Percentiles rank a stretch among this genome's conserved stretches.
These are phyloP conservation scores for Rutilus rutilus DNA, from an alignment of 2,113 vertebrate genomes.

Conservation along the genomic window DNA sequence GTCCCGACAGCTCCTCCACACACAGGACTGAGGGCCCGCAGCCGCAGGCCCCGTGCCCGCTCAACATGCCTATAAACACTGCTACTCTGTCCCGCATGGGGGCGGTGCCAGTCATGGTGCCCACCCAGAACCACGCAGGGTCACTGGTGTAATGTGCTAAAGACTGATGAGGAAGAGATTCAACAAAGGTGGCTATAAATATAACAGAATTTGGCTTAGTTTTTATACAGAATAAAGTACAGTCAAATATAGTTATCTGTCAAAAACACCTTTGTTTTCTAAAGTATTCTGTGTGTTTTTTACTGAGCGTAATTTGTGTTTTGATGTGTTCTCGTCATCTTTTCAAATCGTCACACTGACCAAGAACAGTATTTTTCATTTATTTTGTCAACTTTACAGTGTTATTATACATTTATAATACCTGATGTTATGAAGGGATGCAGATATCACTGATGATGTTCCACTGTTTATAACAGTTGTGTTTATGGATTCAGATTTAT, in stretches of 20 bases:
- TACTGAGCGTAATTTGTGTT: not conserved
- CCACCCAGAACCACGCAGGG: conserved; percentile 84
- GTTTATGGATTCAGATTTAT: not conserved
- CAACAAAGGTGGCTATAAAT: not conserved
- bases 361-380: not conserved
- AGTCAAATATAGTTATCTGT: not conserved
- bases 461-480: not conserved
- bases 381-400: not conserved
- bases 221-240: not conserved
- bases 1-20: conserved; percentile 46
- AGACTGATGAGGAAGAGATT: not conserved
- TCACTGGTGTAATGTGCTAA: conserved; percentile 81
- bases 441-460: not conserved
- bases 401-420: not conserved
- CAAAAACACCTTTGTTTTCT: not conserved
- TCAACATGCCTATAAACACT: conserved; percentile 60
- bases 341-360: not conserved
- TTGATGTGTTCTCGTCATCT: not conserved
- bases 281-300: not conserved
- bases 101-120: conserved; percentile 82
- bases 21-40: conserved; percentile 77
- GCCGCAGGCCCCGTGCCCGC: conserved; percentile 67
- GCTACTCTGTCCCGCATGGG: conserved; percentile 79
- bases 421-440: not conserved
- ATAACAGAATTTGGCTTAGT: not conserved